Evolutionary conservation across 2,797 vertebrate species (phyloP).

Genomic region (Spatula clypeata): DNA sequence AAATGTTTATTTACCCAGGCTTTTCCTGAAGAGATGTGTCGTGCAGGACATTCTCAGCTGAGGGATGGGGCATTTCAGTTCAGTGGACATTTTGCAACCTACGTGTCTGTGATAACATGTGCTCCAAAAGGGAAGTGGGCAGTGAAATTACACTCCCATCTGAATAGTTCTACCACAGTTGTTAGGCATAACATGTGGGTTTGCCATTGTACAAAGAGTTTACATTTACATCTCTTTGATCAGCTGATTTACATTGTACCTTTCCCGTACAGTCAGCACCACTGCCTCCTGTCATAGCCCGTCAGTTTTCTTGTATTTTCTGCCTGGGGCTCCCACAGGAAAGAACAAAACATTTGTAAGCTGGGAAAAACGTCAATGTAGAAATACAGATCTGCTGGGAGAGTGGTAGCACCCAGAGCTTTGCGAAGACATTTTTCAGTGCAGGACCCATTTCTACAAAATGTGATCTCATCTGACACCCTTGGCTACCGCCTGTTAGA

Average conservation of each 20-base stretch:
- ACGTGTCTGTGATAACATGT: not conserved
- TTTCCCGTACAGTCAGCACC: not conserved
- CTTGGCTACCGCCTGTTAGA: not conserved
- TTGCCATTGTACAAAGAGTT: not conserved
- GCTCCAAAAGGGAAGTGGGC: not conserved
- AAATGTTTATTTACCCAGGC: conserved; percentile 61
- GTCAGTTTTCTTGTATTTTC: not conserved
- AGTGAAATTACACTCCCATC: not conserved
- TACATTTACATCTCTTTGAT: not conserved
- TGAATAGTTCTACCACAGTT: not conserved
- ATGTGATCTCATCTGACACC: not conserved
- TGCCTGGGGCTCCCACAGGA: not conserved
- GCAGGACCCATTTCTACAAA: rapidly evolving
- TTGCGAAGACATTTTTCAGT: not conserved
- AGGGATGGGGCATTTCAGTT: not conserved
- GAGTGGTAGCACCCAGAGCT: not conserved
- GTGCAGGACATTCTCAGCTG: not conserved
- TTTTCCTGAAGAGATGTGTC: conserved; percentile 40
- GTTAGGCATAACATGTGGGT: not conserved
- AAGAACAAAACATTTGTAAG: not conserved
- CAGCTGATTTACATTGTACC: not conserved
- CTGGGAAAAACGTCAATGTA: not conserved
- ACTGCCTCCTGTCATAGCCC: not conserved
- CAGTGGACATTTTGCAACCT: not conserved
- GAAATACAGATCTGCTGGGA: not conserved